Percentiles rank a stretch among this genome's conserved stretches.
Evolutionary conservation across 2,888 invertebrate genomes (phyloP).

Genomic region (Cordylochernes scorpioides): DNA sequence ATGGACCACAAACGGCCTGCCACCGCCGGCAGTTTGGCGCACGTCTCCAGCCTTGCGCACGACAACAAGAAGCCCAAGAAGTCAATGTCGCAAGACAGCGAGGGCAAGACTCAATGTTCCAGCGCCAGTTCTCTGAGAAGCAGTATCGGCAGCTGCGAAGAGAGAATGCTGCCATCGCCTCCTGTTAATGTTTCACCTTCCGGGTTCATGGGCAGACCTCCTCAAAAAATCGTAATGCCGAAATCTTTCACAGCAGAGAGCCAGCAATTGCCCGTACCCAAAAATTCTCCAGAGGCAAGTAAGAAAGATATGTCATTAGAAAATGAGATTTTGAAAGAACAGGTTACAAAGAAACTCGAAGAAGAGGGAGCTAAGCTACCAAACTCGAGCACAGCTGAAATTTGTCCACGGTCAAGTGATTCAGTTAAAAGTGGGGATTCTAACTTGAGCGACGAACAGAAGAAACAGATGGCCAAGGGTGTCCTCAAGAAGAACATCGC

Average conservation of each 20-base stretch:
- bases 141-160: background rate
- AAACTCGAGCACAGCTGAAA: too few species aligned
- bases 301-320: constrained; percentile 2
- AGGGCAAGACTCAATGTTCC: background rate
- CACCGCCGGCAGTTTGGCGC: constrained; percentile 8
- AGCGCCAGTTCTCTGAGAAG: background rate
- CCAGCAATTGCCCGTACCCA: too few species aligned
- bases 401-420: too few species aligned
- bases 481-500: constrained; percentile 9
- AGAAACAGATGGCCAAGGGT: constrained; percentile 10
- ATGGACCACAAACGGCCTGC: constrained; percentile 12
- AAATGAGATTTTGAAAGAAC: constrained; percentile 2
- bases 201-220: constrained; percentile 7
- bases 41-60: constrained; percentile 8
- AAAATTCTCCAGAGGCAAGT: too few species aligned
- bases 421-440: background rate
- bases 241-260: constrained; percentile 12
- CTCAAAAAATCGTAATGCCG: constrained; percentile 10
- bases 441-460: constrained; percentile 6
- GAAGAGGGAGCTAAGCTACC: too few species aligned
- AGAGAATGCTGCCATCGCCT: background rate
- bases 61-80: constrained; percentile 8
- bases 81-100: too few species aligned
- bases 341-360: too few species aligned
- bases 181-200: background rate